Percentiles rank a stretch among this genome's conserved stretches.
These are phyloP conservation scores for Cheracebus regulus DNA, from an alignment of 2,797 vertebrate genomes.

Conservation along the genomic window DNA sequence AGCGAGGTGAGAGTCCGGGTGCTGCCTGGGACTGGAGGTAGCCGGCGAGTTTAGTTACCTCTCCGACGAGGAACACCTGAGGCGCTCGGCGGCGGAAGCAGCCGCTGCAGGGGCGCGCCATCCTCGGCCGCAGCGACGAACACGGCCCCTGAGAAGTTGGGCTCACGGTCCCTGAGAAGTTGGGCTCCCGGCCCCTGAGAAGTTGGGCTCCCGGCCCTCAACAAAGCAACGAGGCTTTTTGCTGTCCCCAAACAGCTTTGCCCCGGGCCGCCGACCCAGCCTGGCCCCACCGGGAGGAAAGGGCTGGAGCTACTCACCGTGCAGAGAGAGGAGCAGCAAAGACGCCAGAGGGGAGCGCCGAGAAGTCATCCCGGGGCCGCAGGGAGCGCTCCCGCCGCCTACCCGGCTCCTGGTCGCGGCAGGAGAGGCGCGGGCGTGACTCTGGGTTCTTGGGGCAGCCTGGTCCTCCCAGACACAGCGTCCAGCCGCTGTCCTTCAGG, in stretches of 20 bases:
- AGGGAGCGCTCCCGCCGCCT: conserved; percentile 37
- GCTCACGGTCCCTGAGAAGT: conserved; percentile 43
- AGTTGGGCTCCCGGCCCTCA: conserved; percentile 9
- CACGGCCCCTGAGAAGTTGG: neutral
- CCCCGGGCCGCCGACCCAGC: neutral
- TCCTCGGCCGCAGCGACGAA: neutral
- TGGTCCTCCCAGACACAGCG: neutral
- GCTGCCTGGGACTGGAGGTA: neutral
- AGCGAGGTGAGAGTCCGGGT: neutral
- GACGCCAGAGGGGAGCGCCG: conserved; percentile 74
- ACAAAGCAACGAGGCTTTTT: neutral
- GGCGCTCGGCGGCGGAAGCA: neutral
- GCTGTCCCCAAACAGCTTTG: neutral
- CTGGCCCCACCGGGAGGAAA: neutral
- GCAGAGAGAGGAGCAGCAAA: conserved; percentile 81
- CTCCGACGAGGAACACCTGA: neutral
- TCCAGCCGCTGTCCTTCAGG: neutral
- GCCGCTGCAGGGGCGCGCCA: neutral
- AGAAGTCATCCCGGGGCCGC: conserved; percentile 82
- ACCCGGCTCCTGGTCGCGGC: neutral
- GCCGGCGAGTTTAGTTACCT: neutral
- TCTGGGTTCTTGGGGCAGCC: neutral
- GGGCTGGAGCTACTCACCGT: conserved; percentile 78
- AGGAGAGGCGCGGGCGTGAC: neutral
- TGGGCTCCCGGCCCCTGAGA: neutral